Base-by-base conservation (phyloP, 1,140 invertebrate species). In the Papilio dardanus region DNA sequence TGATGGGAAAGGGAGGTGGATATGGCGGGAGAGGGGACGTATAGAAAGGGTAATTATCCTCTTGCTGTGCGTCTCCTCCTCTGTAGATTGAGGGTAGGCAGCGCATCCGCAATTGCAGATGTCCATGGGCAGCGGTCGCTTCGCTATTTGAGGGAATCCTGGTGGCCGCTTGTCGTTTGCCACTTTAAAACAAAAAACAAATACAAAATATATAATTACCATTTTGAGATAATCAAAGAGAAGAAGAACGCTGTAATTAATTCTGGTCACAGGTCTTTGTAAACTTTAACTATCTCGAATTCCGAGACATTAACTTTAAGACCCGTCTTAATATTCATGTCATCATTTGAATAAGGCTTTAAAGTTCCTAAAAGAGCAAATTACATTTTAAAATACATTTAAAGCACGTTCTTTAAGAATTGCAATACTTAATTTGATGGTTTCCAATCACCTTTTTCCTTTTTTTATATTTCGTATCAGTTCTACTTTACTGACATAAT, bases 261-360 rank as follows among this genome's bases (percentile, higher is more conserved):
- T 62, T 62, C 54, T 28, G 54, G 54, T 62, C 54, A 62, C 54
- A 62, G 50, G 24, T 21, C 54, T 62, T 28, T 12, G 54, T 28
- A 62, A 62, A 62, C 24, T 62, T 28, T 62, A 62, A 62, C 54
- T 62, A 28, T 62, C 24, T 62, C 54, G 30, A 62, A 28, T 62
- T 62, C 54, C 24, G 54, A 24, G 21, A 62, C 54, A 62, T 62
- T 62, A 62, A 62, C 24, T 62, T 62, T 14, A 62, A 62, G 54
- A 62, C 54, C 54, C 54, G 12, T 10, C 2, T 62, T 62, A 62
- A 62, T 62, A 62, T 28, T 62, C 54, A 62, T 1, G 54, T 58
- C 54, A 62, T 62, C 54, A 62, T 62, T 62, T 28, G 21, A 62
- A 62, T 28, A 28, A 62, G 54, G 54, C 24, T 62, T 62, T 62